A percentile compares a stretch with the other conserved stretches of the same genome.
Evolutionary conservation across 92 coral and sea anemone species (phyloP).

Genomic region (Heteractis magnifica): DNA sequence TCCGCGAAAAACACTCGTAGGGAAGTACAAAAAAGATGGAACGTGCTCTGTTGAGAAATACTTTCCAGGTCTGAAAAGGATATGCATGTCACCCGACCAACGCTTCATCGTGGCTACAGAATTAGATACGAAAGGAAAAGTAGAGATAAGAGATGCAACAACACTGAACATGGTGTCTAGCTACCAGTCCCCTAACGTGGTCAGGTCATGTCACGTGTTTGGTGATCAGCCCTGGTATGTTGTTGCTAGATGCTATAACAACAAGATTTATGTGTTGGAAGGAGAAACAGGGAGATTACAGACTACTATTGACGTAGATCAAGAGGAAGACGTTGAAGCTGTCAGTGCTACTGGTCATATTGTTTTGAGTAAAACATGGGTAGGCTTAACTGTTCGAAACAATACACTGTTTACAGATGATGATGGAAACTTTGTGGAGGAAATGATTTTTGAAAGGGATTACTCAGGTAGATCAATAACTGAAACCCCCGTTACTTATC

Average conservation of each 20-base stretch:
- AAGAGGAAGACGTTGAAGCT: not conserved
- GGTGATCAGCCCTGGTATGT: conserved; percentile 17
- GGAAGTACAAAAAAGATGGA: not conserved
- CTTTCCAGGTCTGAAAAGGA: too few relatives aligned
- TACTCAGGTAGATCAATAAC: too few relatives aligned
- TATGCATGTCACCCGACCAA: not conserved
- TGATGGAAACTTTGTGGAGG: not conserved
- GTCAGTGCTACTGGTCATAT: not conserved
- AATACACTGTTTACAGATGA: not conserved
- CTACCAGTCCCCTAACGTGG: not conserved
- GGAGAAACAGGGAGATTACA: not conserved
- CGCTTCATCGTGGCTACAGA: conserved; percentile 1
- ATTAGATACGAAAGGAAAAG: not conserved
- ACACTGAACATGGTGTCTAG: not conserved
- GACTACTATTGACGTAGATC: not conserved
- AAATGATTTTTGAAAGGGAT: not conserved
- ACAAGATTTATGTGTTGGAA: conserved; percentile 10
- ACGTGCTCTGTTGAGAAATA: too few relatives aligned
- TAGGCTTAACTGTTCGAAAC: not conserved
- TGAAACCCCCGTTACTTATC: not conserved
- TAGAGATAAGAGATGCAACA: conserved; percentile 2
- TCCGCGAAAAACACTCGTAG: not conserved
- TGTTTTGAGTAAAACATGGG: not conserved
- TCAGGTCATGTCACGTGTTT: conserved; percentile 9
- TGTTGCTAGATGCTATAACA: not conserved